Conservation (phyloP, 2,888 invertebrate genomes). For the Emmelina monodactyla region DNA sequence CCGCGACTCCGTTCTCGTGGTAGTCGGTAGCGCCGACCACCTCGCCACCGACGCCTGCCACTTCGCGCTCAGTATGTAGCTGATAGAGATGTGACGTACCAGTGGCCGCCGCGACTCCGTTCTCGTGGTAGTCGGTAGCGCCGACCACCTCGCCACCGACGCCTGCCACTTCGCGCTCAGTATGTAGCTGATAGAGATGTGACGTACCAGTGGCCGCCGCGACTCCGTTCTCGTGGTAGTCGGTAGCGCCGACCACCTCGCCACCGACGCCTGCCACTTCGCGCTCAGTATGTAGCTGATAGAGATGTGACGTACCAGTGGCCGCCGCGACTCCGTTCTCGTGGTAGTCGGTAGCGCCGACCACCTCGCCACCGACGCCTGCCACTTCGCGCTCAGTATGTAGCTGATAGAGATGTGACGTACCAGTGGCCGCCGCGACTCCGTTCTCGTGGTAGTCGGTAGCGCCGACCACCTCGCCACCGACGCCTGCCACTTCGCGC, state of each 20-base stretch:
- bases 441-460: conserved; percentile 76
- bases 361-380: conserved; percentile 70
- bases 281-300: conserved; percentile 72
- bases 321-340: conserved; percentile 79
- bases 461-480: conserved; percentile 70
- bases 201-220: no score
- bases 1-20: conserved; percentile 78
- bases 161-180: conserved; percentile 80
- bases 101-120: conserved; percentile 79
- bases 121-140: conserved; percentile 76
- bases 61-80: conserved; percentile 73
- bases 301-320: no score
- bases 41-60: conserved; percentile 74
- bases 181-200: no score
- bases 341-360: conserved; percentile 75
- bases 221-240: conserved; percentile 76
- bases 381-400: conserved; percentile 77
- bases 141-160: conserved; percentile 70
- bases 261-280: conserved; percentile 77
- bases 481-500: conserved; percentile 76
- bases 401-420: no score
- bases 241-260: conserved; percentile 72
- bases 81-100: no score
- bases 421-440: no score
- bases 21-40: conserved; percentile 74